Evolutionary conservation across 2,797 vertebrate genomes (phyloP).

Genomic region (Uromys caudimaculatus): DNA sequence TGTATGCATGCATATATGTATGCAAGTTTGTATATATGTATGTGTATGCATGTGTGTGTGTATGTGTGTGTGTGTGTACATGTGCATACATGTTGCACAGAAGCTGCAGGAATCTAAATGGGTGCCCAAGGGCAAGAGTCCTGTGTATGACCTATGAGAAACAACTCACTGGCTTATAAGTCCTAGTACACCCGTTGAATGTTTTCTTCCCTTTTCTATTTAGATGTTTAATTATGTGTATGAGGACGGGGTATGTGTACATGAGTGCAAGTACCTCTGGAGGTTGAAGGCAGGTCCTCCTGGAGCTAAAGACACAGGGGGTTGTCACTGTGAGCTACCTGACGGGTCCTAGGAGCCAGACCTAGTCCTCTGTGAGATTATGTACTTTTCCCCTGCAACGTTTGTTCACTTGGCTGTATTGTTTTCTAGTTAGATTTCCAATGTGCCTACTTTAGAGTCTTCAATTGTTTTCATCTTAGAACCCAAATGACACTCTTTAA

Average conservation of each 20-base stretch:
- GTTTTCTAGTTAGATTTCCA: slow-evolving; percentile 34
- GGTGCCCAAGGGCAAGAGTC: not conserved
- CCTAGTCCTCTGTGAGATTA: not conserved
- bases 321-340: not conserved
- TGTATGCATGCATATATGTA: too few species aligned
- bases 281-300: not conserved
- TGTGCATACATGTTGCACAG: not conserved
- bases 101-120: not conserved
- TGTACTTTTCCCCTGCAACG: too few species aligned
- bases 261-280: not conserved
- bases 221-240: not conserved
- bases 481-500: not conserved
- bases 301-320: not conserved
- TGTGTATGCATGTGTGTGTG: not conserved
- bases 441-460: not conserved
- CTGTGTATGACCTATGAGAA: not conserved
- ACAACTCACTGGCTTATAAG: not conserved
- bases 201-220: not conserved
- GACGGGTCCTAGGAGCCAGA: too few species aligned
- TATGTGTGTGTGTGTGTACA: not conserved
- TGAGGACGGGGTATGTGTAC: not conserved
- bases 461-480: not conserved
- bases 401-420: not conserved
- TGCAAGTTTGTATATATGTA: not conserved
- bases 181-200: not conserved